phyloP scores from a whole-genome alignment of 2,113 vertebrate species.

The Toxotes jaculatrix region DNA sequence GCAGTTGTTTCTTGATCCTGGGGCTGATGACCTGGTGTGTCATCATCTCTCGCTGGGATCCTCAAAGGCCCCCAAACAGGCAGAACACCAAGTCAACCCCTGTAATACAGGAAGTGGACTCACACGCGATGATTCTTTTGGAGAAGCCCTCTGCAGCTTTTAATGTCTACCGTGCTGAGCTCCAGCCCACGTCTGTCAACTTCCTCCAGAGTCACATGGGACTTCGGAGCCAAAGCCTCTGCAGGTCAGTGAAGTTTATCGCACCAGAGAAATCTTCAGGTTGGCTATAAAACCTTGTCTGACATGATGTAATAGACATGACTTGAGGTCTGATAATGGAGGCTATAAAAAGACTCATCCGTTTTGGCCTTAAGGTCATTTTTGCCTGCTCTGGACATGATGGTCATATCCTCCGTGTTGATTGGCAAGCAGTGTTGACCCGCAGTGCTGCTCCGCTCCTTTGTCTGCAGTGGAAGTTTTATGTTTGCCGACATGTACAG shows the following conservation, averaged over 20 bases:
- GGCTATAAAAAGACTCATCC: slow-evolving; percentile 63
- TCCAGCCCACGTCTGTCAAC: slow-evolving; percentile 29
- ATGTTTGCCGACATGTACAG: slow-evolving; percentile 36
- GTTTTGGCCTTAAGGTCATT: slow-evolving; percentile 50
- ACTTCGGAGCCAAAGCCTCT: slow-evolving; percentile 22
- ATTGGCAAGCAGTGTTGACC: slow-evolving; percentile 40
- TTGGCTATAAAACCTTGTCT: slow-evolving; percentile 43
- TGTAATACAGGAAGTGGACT: slow-evolving; percentile 82
- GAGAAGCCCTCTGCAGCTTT: slow-evolving; percentile 38
- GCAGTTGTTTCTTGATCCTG: slow-evolving; percentile 50
- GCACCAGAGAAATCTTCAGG: slow-evolving; percentile 45
- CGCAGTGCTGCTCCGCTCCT: too few relatives aligned
- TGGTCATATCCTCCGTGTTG: slow-evolving; percentile 48
- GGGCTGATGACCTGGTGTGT: slow-evolving; percentile 38
- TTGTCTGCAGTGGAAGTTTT: slow-evolving; percentile 14
- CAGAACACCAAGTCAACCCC: slow-evolving; percentile 33
- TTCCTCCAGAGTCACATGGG: slow-evolving; percentile 72
- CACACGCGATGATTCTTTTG: slow-evolving; percentile 75
- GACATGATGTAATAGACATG: slow-evolving; percentile 41
- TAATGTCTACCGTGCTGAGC: slow-evolving; percentile 35
- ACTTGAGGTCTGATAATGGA: slow-evolving; percentile 48
- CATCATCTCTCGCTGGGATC: slow-evolving; percentile 32
- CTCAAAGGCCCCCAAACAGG: slow-evolving; percentile 34
- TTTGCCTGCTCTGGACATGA: slow-evolving; percentile 37
- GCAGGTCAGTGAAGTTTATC: slow-evolving; percentile 56